A percentile compares a stretch with the other conserved stretches of the same genome.
Evolutionary conservation across 2,888 invertebrate genomes (phyloP).

Genomic region (Caenorhabditis afra): DNA sequence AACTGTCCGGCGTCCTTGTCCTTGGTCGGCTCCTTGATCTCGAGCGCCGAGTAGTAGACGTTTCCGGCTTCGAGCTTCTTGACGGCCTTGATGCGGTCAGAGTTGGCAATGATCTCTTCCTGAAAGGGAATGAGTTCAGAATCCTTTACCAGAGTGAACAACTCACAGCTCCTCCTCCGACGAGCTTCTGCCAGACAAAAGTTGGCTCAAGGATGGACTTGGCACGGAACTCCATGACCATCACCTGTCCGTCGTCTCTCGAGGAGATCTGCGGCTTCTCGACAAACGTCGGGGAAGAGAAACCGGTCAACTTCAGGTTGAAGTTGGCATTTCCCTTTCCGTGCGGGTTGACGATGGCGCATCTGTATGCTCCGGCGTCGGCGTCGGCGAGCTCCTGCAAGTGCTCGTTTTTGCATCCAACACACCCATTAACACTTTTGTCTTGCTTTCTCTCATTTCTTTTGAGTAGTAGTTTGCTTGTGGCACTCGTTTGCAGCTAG

Average conservation of each 20-base stretch:
- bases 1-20: conserved; percentile 83
- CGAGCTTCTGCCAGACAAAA: conserved; percentile 91
- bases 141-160: background rate
- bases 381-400: conserved; percentile 80
- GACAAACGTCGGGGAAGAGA: conserved; percentile 89
- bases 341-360: conserved; percentile 81
- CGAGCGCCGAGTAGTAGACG: conserved; percentile 79
- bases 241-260: conserved; percentile 95
- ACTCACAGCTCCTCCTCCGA: conserved; percentile 53
- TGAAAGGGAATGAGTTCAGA: conserved; percentile 4
- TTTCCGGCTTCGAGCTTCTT: conserved; percentile 74
- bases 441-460: conserved; percentile 26
- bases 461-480: conserved; percentile 30
- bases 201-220: conserved; percentile 94
- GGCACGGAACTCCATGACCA: conserved; percentile 95
- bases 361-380: conserved; percentile 81
- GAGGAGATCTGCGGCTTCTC: conserved; percentile 99
- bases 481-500: conserved; percentile 2
- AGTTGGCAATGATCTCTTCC: conserved; percentile 83
- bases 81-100: conserved; percentile 80
- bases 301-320: conserved; percentile 80
- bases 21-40: conserved; percentile 89
- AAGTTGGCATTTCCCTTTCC: conserved; percentile 81
- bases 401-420: conserved; percentile 16
- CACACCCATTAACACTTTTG: conserved; percentile 24